A percentile compares a stretch with the other conserved stretches of the same genome.
Evolutionary conservation across 2,113 vertebrate genomes (phyloP).

Genomic region (Aphyosemion australe): DNA sequence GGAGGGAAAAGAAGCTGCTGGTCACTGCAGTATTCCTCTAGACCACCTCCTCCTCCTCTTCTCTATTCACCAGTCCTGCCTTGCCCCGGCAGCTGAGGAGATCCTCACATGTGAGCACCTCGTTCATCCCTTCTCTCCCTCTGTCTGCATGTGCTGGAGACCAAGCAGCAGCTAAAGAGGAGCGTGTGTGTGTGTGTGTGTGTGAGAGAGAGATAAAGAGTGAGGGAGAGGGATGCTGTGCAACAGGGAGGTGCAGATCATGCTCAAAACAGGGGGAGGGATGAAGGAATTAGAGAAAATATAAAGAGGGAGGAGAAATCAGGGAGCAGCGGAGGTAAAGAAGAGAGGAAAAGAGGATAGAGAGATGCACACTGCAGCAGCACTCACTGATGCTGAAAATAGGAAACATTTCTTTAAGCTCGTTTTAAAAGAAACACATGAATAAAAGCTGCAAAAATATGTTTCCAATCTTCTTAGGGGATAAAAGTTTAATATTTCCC

Average conservation of each 20-base stretch:
- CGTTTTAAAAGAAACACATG: constrained; percentile 54
- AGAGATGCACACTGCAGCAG: constrained; percentile 67
- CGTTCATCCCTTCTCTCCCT: constrained; percentile 57
- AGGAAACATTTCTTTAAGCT: constrained; percentile 64
- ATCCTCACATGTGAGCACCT: constrained; percentile 71
- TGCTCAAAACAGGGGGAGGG: constrained; percentile 59
- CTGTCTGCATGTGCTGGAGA: constrained; percentile 52
- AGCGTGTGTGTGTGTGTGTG: constrained; percentile 20
- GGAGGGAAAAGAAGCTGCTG: constrained; percentile 43
- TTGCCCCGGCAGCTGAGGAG: constrained; percentile 65
- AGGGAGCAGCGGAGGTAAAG: constrained; percentile 30
- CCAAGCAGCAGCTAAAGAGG: constrained; percentile 47
- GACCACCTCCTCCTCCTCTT: constrained; percentile 55
- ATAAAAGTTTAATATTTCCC: background rate
- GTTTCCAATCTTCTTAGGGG: background rate
- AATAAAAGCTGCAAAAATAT: constrained; percentile 20
- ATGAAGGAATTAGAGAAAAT: constrained; percentile 72
- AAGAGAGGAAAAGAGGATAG: constrained; percentile 50
- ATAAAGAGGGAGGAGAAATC: constrained; percentile 46
- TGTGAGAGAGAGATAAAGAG: constrained; percentile 7
- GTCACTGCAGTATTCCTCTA: constrained; percentile 72
- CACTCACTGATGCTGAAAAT: constrained; percentile 73
- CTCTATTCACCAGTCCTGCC: constrained; percentile 61
- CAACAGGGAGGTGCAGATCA: constrained; percentile 58
- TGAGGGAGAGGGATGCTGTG: constrained; percentile 42